Evolutionary conservation across 2,888 invertebrate genomes (phyloP), one percentile per base, ranked within the genome.

Genomic region (Smittia sp.): DNA sequence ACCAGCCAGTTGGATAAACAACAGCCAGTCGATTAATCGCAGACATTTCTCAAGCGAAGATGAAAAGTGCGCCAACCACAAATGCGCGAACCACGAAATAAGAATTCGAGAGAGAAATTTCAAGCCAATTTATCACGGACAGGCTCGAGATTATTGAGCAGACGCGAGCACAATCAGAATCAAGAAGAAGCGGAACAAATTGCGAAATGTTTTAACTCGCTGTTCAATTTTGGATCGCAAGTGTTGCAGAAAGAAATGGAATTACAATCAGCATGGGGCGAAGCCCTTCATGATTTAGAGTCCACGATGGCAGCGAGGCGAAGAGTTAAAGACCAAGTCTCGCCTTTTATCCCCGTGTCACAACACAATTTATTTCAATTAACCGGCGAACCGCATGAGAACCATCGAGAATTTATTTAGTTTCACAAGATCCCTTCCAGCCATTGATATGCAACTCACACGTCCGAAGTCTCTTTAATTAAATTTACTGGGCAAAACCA

Each of bases 361-460:
- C 18, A 58, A 58, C 58, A 58, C 22, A 58, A 58, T 58, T 58
- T 58, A 58, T 58, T 58, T 58, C 22, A 58, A 58, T 20, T 46
- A 46, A 46, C 11, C 46, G 46, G 46, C 11, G 15, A 46, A 46
- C n/a, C 46, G 46, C 13, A 15, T n/a, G 46, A 46, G 46, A 46
- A 46, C 46, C 4, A n/a, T 46, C 2, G 46, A 11, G 46, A 46
- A 46, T 46, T 46, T 46, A 46, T 46, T 46, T 3, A 46, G 32
- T 46, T 46, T n/a, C 15, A n/a, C 11, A 6, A 11, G n/a, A 46
- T n/a, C 46, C 4, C 11, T 46, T 46, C 11, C 9, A 15, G n/a
- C n/a, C 46, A 46, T 46, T 46, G 13, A 46, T 46, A 46, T 46
- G 13, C 46, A 46, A 46, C 15, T 13, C 46, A 46, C 46, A 46